Evolutionary conservation across 2,113 vertebrate species (phyloP), one percentile per base, ranked within the genome.

Genomic region (Phalacrocorax brasilianus): DNA sequence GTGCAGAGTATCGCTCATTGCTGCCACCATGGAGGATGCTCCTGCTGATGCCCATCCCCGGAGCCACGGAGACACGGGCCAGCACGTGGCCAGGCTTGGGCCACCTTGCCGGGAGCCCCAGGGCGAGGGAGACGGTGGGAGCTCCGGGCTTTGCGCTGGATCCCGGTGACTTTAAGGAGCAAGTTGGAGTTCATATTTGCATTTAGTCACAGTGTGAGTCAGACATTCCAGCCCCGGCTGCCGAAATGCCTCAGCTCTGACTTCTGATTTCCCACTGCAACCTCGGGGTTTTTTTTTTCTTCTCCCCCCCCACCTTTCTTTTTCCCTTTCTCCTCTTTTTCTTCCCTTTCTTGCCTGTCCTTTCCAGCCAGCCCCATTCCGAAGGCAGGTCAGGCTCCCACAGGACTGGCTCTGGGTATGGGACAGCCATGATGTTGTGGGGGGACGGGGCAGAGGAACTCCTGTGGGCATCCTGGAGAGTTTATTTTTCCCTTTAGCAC

Each of bases 131-230:
- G 21, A 7, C 0, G 0, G 12, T 10, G 74, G 14, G 85, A 82
- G 72, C 66, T 17, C 5, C 1, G 59, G 79, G 61, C 47, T 95
- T 65, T 12, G 14, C 3, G 2, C 66, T 78, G 79, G 27, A 55
- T 95, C 77, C 55, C 0, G 11, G 58, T 14, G 20, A 68, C 72
- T 89, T 55, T 70, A 56, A 66, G 87, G 76, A 89, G 72, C 91
- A 45, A 76, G 76, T 76, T 85, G 28, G 92, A 93, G 95, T 77
- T 96, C 95, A 93, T 82, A 96, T 95, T 96, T 96, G 95, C 95
- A 95, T 96, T 98, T 96, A 97, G 95, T 97, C 95, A 97, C 97
- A 96, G 95, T 89, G 92, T 97, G 96, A 97, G 94, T 97, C 96
- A 97, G 96, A 97, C 96, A 93, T 98, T 97, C 97, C 96, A 98